Base-by-base conservation (phyloP, 2,113 vertebrate species). In the Kryptolebias marmoratus region DNA sequence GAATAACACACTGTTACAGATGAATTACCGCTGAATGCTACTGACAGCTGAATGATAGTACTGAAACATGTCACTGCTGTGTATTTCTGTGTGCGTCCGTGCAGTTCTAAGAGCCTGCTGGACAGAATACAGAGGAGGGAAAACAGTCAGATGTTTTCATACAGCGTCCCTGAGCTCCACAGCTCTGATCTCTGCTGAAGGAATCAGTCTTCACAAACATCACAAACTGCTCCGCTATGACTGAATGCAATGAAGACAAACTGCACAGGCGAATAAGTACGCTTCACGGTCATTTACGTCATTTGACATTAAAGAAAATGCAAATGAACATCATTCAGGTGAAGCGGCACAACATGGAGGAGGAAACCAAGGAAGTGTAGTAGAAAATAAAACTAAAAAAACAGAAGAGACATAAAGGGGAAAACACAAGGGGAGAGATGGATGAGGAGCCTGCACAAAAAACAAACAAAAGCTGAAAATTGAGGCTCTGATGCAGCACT, bases 401-500 rank as follows among this genome's bases (percentile, higher is more conserved):
- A 32, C 30, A 50, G 49, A 31, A 58, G 39, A 13, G 31, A 32
- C 32, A 79, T 63, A 39, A 36, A 39, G 18, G 5, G 32, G 11
- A 27, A 61, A 61, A 12, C 14, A 1, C 12, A 61, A 45, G 22
- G 58, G 10, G 73, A 58, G 53, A 70, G 71, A 82, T 53, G 73
- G 69, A 79, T 72, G 77, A 47, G 10, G 44, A 27, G 49, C 48
- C 68, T 47, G 31, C 32, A 36, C 72, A 48, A 83, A 87, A 3
- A 80, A 82, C 62, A 83, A 75, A 75, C 47, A 72, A 72, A 6
- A 74, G 64, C 47, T 60, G 52, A 49, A 79, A 70, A 64, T 61
- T 15, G 39, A 71, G 53, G 16, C 70, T 75, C 62, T 77, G 79
- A 80, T 78, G 72, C 81, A 85, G 77, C 68, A 77, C 71, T 77